Percentiles rank a stretch among this genome's conserved stretches.
Conservation (phyloP, 1,140 invertebrate genomes). For the Cotesia glomerata region DNA sequence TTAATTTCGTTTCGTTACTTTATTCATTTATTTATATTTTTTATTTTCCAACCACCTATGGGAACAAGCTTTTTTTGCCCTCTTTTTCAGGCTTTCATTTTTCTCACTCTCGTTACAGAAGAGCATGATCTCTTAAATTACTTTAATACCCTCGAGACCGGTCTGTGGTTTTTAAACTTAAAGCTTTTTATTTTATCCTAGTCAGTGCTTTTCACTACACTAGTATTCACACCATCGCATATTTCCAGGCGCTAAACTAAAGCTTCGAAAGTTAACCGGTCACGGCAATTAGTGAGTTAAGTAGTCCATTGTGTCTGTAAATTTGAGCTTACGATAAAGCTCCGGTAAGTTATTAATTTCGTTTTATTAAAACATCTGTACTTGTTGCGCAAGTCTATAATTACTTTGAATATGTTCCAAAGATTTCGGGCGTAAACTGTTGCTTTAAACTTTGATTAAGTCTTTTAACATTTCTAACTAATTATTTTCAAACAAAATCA, state of each 20-base stretch:
- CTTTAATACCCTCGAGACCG: slow-evolving; percentile 33
- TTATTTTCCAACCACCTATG: slow-evolving; percentile 13
- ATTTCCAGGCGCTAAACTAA: slow-evolving; percentile 16
- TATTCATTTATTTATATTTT: not conserved
- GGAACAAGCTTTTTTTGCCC: not conserved
- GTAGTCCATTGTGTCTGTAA: slow-evolving; percentile 23
- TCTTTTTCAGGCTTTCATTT: too few relatives aligned
- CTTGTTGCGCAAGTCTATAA: too few relatives aligned
- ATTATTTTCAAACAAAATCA: too few relatives aligned
- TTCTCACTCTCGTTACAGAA: slow-evolving; percentile 6
- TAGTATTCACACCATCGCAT: not conserved
- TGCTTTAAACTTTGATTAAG: too few relatives aligned
- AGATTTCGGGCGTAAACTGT: too few relatives aligned
- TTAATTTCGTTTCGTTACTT: slow-evolving; percentile 19
- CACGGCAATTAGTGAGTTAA: slow-evolving; percentile 51
- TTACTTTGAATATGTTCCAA: too few relatives aligned
- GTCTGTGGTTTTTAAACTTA: slow-evolving; percentile 2
- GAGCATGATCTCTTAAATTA: slow-evolving; percentile 28
- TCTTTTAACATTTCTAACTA: too few relatives aligned
- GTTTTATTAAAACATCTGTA: too few relatives aligned
- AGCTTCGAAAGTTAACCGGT: slow-evolving; percentile 37
- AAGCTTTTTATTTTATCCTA: slow-evolving; percentile 8
- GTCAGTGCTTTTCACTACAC: not conserved
- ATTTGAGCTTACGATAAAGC: not conserved
- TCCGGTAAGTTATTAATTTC: too few relatives aligned